Evolutionary conservation across 2,888 invertebrate genomes (phyloP), one percentile per base, ranked within the genome.

Genomic region (Hypolimnas misippus): DNA sequence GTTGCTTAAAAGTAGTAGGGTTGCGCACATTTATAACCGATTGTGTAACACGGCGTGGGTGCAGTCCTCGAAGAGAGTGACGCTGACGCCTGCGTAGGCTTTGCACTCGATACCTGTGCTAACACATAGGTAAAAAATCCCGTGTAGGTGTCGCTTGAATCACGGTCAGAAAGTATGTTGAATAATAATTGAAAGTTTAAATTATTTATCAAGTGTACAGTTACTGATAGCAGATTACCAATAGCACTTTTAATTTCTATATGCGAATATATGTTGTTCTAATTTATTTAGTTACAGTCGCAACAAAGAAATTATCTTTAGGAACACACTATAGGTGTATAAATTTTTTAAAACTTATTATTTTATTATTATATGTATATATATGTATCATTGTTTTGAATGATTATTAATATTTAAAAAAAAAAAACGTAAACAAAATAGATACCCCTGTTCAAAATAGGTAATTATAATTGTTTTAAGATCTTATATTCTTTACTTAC

Each of bases 41-140:
- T 82, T 81, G 76, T 73, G 79, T 78, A 81, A 80, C 72, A 63
- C 69, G 61, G 70, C 76, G 86, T 87, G 83, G 86, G 89, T 73
- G 73, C 86, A 81, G 84, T 81, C 84, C 85, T 86, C 81, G 79
- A 50, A 63, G 66, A 59, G 62, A 63, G 67, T 68, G 63, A 67
- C 70, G 63, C 72, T 61, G 74, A 76, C 70, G 75, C 73, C 75
- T 70, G 86, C 76, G 89, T 88, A 81, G 88, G 89, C 75, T 76
- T 73, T 74, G 12, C 10, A 74, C 72, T n/a, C 72, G 69, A 73
- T 76, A 79, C 44, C n/a, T 21, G 44, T 46, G 12, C 67, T 74
- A 71, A 73, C 77, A 77, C 16, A 21, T 51, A 73, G 80, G 50
- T 19, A 54, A 75, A 78, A 74, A 74, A 72, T 67, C 67, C 75